Evolutionary conservation across 2,113 vertebrate species (phyloP).

Genomic region (Pseudorasbora parva): DNA sequence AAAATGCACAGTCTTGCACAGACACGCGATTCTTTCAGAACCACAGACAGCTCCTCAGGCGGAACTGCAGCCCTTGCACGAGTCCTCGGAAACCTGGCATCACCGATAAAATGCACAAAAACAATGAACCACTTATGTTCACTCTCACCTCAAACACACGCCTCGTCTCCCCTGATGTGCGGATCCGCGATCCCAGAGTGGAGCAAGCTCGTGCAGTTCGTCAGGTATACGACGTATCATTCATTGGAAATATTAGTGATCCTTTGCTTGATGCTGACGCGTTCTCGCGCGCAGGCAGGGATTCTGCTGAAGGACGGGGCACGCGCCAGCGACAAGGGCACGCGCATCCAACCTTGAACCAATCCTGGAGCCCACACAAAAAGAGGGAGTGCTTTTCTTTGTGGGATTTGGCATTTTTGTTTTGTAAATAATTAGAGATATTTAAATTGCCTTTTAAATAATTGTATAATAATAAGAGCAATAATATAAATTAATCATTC

Average conservation of each 20-base stretch:
- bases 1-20: conserved; percentile 28
- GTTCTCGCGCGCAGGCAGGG: conserved; percentile 41
- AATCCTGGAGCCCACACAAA: conserved; percentile 13
- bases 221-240: conserved; percentile 51
- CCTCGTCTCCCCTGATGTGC: conserved; percentile 7
- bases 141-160: conserved; percentile 41
- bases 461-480: neutral
- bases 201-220: conserved; percentile 25
- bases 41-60: conserved; percentile 40
- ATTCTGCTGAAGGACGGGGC: conserved; percentile 51
- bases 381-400: neutral
- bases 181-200: conserved; percentile 36
- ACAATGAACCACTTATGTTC: neutral
- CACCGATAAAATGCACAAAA: conserved; percentile 16
- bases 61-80: conserved; percentile 38
- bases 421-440: neutral
- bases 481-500: neutral
- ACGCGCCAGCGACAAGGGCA: conserved; percentile 47
- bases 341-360: conserved; percentile 50
- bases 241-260: conserved; percentile 46
- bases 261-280: conserved; percentile 38
- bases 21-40: conserved; percentile 29
- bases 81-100: conserved; percentile 36
- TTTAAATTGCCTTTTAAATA: neutral
- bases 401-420: neutral